Percentiles rank a stretch among this genome's conserved stretches.
These are phyloP conservation scores for Aythya fuligula DNA, from an alignment of 2,797 vertebrate genomes.

Conservation along the genomic window DNA sequence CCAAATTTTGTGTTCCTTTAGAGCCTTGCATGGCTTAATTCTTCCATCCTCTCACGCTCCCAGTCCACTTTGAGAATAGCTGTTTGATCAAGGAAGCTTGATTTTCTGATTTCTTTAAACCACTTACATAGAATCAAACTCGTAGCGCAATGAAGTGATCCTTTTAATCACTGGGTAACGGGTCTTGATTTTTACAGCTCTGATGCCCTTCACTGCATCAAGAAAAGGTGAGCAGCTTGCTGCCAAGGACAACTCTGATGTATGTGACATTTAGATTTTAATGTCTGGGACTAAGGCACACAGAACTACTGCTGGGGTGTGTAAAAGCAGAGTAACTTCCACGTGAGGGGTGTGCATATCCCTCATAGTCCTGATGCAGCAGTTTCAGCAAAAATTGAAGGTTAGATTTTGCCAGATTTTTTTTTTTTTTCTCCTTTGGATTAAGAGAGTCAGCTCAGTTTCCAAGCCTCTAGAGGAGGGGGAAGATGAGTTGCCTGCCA, in stretches of 20 bases:
- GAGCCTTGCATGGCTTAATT: neutral
- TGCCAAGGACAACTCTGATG: neutral
- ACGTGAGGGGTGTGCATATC: neutral
- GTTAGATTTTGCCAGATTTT: neutral
- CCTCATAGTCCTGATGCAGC: neutral
- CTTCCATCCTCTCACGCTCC: neutral
- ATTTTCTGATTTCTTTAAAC: slow-evolving; percentile 4
- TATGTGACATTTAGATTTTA: neutral
- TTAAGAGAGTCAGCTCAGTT: neutral
- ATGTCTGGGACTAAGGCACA: neutral
- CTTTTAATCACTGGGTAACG: neutral
- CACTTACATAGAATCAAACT: neutral
- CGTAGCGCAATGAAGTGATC: neutral
- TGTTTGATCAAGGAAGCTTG: neutral
- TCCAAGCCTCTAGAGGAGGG: neutral
- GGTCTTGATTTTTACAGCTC: slow-evolving; percentile 15
- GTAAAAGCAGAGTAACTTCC: neutral
- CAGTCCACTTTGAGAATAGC: neutral
- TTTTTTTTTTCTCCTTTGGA: neutral
- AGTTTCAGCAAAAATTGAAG: neutral
- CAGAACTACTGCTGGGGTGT: accelerated
- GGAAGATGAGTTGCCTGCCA: neutral
- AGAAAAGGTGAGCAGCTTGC: neutral
- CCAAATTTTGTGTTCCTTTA: neutral
- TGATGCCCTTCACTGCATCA: neutral